These are phyloP conservation scores for Semotilus atromaculatus DNA, from an alignment of 2,797 vertebrate genomes.

Conservation along the genomic window DNA sequence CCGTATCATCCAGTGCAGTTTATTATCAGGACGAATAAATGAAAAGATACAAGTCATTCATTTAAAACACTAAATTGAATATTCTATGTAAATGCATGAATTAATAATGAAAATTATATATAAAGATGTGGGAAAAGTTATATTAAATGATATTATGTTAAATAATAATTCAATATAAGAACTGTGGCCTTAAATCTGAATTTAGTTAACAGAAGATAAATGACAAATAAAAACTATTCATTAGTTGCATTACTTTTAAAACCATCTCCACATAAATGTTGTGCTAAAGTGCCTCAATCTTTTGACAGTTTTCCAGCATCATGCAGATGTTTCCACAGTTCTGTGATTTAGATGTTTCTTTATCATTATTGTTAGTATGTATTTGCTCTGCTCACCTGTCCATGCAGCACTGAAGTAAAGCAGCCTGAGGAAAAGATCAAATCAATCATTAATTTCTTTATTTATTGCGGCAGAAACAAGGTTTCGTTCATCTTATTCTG, in stretches of 20 bases:
- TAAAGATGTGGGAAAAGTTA: background rate
- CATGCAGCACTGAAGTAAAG: background rate
- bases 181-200: background rate
- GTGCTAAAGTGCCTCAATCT: background rate
- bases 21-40: background rate
- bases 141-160: background rate
- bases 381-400: constrained; percentile 11
- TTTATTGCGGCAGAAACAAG: background rate
- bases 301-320: background rate
- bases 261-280: background rate
- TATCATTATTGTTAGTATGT: background rate
- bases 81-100: background rate
- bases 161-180: background rate
- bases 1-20: background rate
- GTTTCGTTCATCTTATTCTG: background rate
- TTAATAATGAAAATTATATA: background rate
- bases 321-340: background rate
- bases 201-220: no score
- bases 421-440: constrained; percentile 4
- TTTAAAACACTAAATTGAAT: background rate
- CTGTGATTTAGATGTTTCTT: background rate
- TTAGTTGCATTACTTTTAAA: background rate
- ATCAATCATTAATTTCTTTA: background rate
- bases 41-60: background rate
- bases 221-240: background rate